Percentiles rank a stretch among this genome's conserved stretches.
phyloP scores from a whole-genome alignment of 2,113 vertebrate genomes.

The Tichodroma muraria region DNA sequence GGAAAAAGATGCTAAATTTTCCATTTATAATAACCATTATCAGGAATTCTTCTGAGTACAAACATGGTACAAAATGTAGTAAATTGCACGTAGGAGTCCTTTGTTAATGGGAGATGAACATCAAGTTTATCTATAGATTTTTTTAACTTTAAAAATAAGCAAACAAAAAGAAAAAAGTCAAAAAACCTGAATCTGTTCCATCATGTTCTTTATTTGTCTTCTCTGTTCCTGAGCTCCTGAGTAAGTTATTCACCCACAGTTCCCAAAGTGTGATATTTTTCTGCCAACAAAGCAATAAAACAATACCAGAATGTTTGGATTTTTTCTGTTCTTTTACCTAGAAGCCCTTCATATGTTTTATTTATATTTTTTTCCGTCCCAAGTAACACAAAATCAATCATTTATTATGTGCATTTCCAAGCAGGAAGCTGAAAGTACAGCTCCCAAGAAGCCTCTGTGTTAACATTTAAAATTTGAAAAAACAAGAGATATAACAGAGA shows the following conservation, averaged over 20 bases:
- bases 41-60: neutral
- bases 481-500: neutral
- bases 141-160: neutral
- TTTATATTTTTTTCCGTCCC: conserved; percentile 5
- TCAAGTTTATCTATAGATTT: neutral
- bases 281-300: neutral
- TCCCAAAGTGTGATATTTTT: neutral
- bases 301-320: neutral
- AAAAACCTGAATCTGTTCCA: neutral
- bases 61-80: neutral
- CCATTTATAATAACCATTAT: neutral
- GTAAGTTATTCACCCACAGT: neutral
- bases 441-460: neutral
- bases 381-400: neutral
- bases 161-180: neutral
- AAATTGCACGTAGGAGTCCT: neutral
- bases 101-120: neutral
- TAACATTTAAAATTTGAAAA: neutral
- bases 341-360: conserved; percentile 24
- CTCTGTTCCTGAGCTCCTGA: neutral
- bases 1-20: neutral
- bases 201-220: neutral
- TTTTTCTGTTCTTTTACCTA: neutral
- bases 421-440: neutral
- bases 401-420: conserved; percentile 27